Evolutionary conservation across 2,113 vertebrate genomes (phyloP).

Genomic region (Ovis aries): DNA sequence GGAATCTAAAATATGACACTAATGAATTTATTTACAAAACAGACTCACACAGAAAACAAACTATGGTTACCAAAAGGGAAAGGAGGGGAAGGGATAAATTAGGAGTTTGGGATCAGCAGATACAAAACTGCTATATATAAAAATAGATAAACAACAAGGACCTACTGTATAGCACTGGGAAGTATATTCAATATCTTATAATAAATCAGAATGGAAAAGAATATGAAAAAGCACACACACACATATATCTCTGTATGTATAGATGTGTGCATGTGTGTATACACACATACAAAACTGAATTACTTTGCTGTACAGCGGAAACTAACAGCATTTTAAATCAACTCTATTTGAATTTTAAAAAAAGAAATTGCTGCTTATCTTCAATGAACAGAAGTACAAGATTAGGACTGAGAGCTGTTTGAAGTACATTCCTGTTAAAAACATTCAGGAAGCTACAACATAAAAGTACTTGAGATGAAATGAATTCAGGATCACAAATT

Average conservation of each 20-base stretch:
- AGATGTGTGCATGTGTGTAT: neutral
- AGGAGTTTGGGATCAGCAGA: neutral
- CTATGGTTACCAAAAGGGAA: neutral
- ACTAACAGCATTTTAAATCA: neutral
- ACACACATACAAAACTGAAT: neutral
- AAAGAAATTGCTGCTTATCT: slow-evolving; percentile 40
- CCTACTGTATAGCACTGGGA: neutral
- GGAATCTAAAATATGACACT: neutral
- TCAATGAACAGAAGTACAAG: slow-evolving; percentile 21
- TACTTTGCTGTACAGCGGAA: neutral
- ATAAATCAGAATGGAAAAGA: neutral
- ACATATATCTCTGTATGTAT: neutral
- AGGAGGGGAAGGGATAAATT: neutral
- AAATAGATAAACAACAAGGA: neutral
- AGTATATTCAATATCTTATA: neutral
- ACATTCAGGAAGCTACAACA: neutral
- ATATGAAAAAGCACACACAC: neutral
- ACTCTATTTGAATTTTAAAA: neutral
- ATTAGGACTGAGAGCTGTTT: neutral
- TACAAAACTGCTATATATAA: neutral
- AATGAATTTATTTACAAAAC: neutral
- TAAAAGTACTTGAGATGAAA: slow-evolving; percentile 12
- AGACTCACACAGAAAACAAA: neutral
- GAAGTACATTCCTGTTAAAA: neutral
- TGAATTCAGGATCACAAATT: neutral